Evolutionary conservation across 1,140 invertebrate genomes (phyloP).

Genomic region (Globodera ellingtonae): DNA sequence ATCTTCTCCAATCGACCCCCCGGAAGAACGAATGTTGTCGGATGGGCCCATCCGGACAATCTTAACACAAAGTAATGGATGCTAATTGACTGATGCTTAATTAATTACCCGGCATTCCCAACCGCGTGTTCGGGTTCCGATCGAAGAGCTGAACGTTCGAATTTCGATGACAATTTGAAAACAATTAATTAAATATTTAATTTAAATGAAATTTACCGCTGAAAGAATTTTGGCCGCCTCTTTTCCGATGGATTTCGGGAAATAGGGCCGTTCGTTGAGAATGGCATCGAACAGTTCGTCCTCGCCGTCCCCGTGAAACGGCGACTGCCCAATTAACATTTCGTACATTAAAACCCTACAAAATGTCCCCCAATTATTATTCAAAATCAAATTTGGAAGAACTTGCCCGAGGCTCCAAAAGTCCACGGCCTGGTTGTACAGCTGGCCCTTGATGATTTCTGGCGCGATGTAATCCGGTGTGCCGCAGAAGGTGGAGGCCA

Average conservation of each 20-base stretch:
- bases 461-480: slow-evolving; percentile 95
- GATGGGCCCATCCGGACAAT: slow-evolving; percentile 79
- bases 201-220: slow-evolving; percentile 70
- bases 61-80: not conserved
- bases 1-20: slow-evolving; percentile 91
- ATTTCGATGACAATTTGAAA: not conserved
- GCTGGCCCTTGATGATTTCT: slow-evolving; percentile 85
- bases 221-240: slow-evolving; percentile 95
- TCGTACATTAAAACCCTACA: slow-evolving; percentile 59
- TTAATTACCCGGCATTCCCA: slow-evolving; percentile 78
- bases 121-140: slow-evolving; percentile 88
- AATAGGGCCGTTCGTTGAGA: slow-evolving; percentile 94
- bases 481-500: slow-evolving; percentile 70
- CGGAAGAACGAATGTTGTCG: slow-evolving; percentile 90
- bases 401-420: slow-evolving; percentile 91
- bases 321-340: slow-evolving; percentile 78
- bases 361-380: not conserved
- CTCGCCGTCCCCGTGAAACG: slow-evolving; percentile 88
- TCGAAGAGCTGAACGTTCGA: slow-evolving; percentile 82
- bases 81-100: not conserved
- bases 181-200: slow-evolving; percentile 11
- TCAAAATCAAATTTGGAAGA: slow-evolving; percentile 66
- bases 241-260: slow-evolving; percentile 93
- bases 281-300: slow-evolving; percentile 87
- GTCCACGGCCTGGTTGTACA: slow-evolving; percentile 96